Percentiles rank a stretch among this genome's conserved stretches.
Evolutionary conservation across 2,797 vertebrate genomes (phyloP).

Genomic region (Macropodus opercularis): DNA sequence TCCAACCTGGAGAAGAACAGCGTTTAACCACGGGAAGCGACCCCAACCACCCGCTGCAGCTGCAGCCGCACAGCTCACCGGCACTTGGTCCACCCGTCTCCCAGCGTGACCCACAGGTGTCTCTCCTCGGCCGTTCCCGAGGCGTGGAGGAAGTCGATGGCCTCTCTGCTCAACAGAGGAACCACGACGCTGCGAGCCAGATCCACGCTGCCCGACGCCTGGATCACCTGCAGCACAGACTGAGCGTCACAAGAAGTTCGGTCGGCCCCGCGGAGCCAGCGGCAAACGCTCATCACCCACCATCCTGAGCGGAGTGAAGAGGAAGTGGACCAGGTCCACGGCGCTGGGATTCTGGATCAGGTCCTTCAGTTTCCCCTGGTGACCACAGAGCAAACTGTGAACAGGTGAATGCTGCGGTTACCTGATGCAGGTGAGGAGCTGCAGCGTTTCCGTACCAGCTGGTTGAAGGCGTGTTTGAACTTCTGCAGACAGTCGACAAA

Average conservation of each 20-base stretch:
- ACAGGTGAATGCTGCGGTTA: not conserved
- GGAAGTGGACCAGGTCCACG: conserved; percentile 92
- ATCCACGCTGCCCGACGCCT: conserved; percentile 89
- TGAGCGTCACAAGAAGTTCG: no score
- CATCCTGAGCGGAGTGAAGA: conserved; percentile 93
- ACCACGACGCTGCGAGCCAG: conserved; percentile 88
- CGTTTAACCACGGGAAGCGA: no score
- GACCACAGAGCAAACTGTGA: not conserved
- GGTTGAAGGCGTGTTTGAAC: conserved; percentile 97
- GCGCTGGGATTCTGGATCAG: conserved; percentile 97
- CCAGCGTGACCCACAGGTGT: conserved; percentile 90
- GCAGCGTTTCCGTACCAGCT: conserved; percentile 91
- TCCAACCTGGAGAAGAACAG: conserved; percentile 80
- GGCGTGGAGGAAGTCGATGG: conserved; percentile 89
- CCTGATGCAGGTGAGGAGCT: no score
- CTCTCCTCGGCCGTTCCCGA: conserved; percentile 86
- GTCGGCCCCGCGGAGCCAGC: no score
- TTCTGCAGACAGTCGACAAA: conserved; percentile 97
- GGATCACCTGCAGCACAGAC: conserved; percentile 90
- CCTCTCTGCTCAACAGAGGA: conserved; percentile 89
- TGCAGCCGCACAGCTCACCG: conserved; percentile 80
- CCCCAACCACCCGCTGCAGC: no score
- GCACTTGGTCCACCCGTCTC: conserved; percentile 92
- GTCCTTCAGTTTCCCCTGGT: conserved; percentile 89
- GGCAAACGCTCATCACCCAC: conserved; percentile 73